Percentiles rank a stretch among this genome's conserved stretches.
Evolutionary conservation across 2,113 vertebrate genomes (phyloP).

Genomic region (Brachionichthys hirsutus): DNA sequence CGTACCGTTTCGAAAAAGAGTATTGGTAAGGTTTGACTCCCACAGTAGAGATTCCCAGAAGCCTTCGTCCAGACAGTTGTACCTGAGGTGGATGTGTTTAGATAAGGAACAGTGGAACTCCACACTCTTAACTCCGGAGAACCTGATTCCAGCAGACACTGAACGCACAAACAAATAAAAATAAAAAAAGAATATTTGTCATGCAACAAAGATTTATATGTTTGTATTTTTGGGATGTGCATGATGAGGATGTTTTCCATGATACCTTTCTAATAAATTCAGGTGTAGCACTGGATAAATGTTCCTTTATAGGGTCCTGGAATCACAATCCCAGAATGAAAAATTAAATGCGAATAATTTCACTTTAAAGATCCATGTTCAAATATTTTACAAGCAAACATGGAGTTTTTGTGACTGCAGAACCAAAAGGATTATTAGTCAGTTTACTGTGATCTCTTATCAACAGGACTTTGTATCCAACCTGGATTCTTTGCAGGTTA

Average conservation of each 20-base stretch:
- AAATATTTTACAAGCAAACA: too few relatives aligned
- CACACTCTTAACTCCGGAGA: slow-evolving; percentile 72
- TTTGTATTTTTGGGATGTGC: not conserved
- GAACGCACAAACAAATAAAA: slow-evolving; percentile 17
- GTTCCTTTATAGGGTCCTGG: slow-evolving; percentile 70
- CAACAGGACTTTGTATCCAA: too few relatives aligned
- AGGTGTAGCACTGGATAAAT: slow-evolving; percentile 46
- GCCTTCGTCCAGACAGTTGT: slow-evolving; percentile 55
- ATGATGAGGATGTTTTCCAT: not conserved
- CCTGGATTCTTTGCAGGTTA: too few relatives aligned
- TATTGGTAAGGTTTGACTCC: slow-evolving; percentile 2
- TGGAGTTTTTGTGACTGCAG: too few relatives aligned
- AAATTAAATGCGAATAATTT: too few relatives aligned
- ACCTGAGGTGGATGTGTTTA: slow-evolving; percentile 71
- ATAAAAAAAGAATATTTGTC: not conserved
- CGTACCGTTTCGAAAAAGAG: slow-evolving; percentile 79
- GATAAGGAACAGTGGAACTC: slow-evolving; percentile 69
- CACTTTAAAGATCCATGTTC: too few relatives aligned
- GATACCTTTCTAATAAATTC: slow-evolving; percentile 67
- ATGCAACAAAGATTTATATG: not conserved
- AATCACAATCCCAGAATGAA: slow-evolving; percentile 16
- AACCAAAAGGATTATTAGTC: too few relatives aligned
- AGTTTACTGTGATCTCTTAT: too few relatives aligned
- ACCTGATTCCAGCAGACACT: slow-evolving; percentile 62
- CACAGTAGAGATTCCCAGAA: slow-evolving; percentile 60